Percentiles rank a stretch among this genome's conserved stretches.
phyloP scores from a whole-genome alignment of 2,888 invertebrate genomes.

The Oscheius sp. region DNA sequence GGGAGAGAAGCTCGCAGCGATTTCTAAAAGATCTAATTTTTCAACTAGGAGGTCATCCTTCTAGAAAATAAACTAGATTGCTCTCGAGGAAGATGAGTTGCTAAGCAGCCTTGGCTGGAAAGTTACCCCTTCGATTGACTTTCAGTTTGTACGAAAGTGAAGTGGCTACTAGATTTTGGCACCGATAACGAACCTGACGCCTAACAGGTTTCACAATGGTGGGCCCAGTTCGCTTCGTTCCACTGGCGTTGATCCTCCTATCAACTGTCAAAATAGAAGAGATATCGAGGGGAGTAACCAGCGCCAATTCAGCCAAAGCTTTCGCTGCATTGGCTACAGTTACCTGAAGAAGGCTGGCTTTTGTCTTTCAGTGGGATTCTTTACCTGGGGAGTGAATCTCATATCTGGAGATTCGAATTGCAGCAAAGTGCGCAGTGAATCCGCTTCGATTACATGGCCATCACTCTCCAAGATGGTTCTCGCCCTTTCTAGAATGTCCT shows the following conservation, averaged over 20 bases:
- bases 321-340: slow-evolving; percentile 53
- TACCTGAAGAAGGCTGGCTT: no score
- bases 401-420: slow-evolving; percentile 36
- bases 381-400: slow-evolving; percentile 10
- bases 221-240: slow-evolving; percentile 24
- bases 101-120: background rate
- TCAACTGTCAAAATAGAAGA: slow-evolving; percentile 34
- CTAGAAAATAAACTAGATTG: no score
- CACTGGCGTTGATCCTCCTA: slow-evolving; percentile 12
- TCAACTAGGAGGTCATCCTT: no score
- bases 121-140: background rate
- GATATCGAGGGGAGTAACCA: slow-evolving; percentile 44
- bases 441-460: slow-evolving; percentile 42
- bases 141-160: background rate
- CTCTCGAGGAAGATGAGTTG: background rate
- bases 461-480: slow-evolving; percentile 32
- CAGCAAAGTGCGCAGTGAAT: slow-evolving; percentile 38
- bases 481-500: slow-evolving; percentile 44
- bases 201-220: slow-evolving; percentile 49
- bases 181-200: slow-evolving; percentile 16
- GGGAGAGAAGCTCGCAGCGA: background rate
- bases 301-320: slow-evolving; percentile 52
- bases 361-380: background rate
- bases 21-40: background rate
- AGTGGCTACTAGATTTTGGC: no score